Evolutionary conservation across 1,140 invertebrate genomes (phyloP).

Genomic region (Pectinophora gossypiella): DNA sequence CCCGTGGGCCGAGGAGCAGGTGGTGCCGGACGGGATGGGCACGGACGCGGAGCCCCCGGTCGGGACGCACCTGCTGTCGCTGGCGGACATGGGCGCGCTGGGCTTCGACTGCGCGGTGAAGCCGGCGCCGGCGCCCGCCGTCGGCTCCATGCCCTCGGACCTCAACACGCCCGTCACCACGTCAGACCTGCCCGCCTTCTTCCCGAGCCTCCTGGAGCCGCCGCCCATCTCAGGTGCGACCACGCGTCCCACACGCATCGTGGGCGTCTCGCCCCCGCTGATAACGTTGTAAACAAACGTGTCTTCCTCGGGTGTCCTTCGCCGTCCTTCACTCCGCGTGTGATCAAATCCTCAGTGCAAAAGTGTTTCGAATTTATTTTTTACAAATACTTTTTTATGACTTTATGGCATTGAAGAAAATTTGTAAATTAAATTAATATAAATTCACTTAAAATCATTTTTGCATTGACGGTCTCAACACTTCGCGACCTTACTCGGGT

Average conservation of each 20-base stretch:
- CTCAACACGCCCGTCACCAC: slow-evolving; percentile 68
- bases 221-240: slow-evolving; percentile 88
- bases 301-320: slow-evolving; percentile 19
- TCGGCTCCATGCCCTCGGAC: slow-evolving; percentile 75
- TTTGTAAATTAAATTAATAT: too few relatives aligned
- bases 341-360: too few relatives aligned
- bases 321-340: slow-evolving; percentile 22
- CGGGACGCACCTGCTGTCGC: slow-evolving; percentile 67
- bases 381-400: too few relatives aligned
- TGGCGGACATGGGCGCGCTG: slow-evolving; percentile 56
- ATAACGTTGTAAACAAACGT: slow-evolving; percentile 65
- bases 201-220: slow-evolving; percentile 82
- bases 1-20: slow-evolving; percentile 74
- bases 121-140: slow-evolving; percentile 83
- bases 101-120: slow-evolving; percentile 74
- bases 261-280: slow-evolving; percentile 43
- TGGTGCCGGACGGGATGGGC: slow-evolving; percentile 73
- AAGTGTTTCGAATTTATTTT: too few relatives aligned
- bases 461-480: too few relatives aligned
- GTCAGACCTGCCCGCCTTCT: slow-evolving; percentile 66
- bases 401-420: too few relatives aligned
- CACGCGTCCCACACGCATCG: slow-evolving; percentile 5
- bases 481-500: too few relatives aligned
- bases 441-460: too few relatives aligned
- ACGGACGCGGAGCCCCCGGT: slow-evolving; percentile 53